Evolutionary conservation across 1,140 invertebrate species (phyloP), one percentile per base, ranked within the genome.

Genomic region (Yoshiicerus persimilis): DNA sequence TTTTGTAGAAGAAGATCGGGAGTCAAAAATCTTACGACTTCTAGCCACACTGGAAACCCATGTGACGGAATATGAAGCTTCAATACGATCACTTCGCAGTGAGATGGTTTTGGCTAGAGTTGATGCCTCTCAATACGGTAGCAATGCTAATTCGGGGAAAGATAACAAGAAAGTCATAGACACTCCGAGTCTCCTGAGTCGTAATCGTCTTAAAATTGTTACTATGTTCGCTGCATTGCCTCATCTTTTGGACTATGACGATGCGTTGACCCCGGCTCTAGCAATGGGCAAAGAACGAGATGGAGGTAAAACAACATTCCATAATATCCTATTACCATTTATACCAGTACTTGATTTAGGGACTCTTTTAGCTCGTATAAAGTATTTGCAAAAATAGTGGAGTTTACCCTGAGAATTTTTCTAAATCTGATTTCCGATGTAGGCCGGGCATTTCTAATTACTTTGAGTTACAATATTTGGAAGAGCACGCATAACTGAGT

Each of bases 211-310:
- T 70, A 90, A 85, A 80, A 87, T 88, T 30, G 41, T 85, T 10
- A 91, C 86, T 23, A 90, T 97, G 84, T 97, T 96, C 92, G 95
- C 96, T 91, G 97, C 98, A 91, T 93, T 98, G 77, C 97, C 98
- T 1, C 97, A 98, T 93, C 93, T 98, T 27, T 93, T 97, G 66
- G 95, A 96, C 70, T 95, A 96, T 92, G 95, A 96, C 0, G 94
- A 94, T 89, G 96, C 96, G 91, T 92, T 98, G 56, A 93, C 95
- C 64, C 96, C 97, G 9, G 95, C 96, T 10, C 97, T 96, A 92
- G 93, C 96, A 86, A 93, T 97, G 90, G 96, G 96, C 20, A 95
- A 95, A 90, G 95, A 95, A 6, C 94, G 96, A 70, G 93, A 93
- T 13, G 96, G 96, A 90, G 94, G 94, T 95, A 92, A 92, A 91